Evolutionary conservation across 2,888 invertebrate genomes (phyloP).

Genomic region (Fabriciana adippe): DNA sequence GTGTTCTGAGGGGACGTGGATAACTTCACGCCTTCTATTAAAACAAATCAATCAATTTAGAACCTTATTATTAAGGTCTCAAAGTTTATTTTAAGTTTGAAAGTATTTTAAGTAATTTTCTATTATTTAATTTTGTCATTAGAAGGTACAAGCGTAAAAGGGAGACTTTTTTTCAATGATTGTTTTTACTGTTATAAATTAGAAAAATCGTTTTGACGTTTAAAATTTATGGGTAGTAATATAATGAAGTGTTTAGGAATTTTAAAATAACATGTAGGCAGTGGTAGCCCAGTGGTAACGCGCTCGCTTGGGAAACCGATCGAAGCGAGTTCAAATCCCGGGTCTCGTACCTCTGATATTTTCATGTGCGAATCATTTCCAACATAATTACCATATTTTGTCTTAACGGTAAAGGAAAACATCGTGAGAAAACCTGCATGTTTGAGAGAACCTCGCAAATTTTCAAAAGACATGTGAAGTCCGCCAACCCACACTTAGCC

Average conservation of each 20-base stretch:
- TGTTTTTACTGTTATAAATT: conserved; percentile 17
- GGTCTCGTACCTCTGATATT: too few relatives aligned
- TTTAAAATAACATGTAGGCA: too few relatives aligned
- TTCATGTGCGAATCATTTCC: too few relatives aligned
- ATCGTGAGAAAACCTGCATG: too few relatives aligned
- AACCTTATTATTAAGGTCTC: background rate
- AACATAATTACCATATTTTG: too few relatives aligned
- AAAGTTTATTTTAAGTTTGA: background rate
- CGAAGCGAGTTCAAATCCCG: too few relatives aligned
- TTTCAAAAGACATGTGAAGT: too few relatives aligned
- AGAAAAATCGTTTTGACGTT: conserved; percentile 4
- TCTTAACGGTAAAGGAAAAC: too few relatives aligned
- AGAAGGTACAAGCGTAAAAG: conserved; percentile 26
- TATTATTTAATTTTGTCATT: conserved; percentile 30
- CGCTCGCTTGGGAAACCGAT: too few relatives aligned
- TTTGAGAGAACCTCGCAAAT: too few relatives aligned
- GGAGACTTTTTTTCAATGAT: conserved; percentile 6
- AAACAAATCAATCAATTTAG: conserved; percentile 19
- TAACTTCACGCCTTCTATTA: conserved; percentile 38
- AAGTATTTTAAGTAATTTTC: background rate
- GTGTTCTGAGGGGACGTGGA: conserved; percentile 44
- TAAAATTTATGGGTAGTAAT: conserved; percentile 8
- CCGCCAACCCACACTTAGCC: too few relatives aligned
- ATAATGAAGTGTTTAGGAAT: conserved; percentile 2
- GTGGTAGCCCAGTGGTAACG: too few relatives aligned